phyloP scores from a whole-genome alignment of 2,797 vertebrate species.

The Echiichthys vipera region DNA sequence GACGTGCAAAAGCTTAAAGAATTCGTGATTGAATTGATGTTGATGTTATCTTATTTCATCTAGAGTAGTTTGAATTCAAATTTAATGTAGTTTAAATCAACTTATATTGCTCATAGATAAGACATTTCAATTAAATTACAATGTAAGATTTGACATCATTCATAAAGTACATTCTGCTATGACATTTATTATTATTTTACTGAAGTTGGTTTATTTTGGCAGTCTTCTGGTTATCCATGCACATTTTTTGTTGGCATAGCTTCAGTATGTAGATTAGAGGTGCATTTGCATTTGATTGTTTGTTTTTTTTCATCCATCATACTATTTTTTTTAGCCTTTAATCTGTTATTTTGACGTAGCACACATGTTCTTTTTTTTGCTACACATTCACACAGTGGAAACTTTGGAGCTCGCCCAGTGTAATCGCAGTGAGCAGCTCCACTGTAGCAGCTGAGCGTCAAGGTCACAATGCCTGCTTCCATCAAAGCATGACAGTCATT shows the following conservation, averaged over 20 bases:
- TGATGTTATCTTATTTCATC: not conserved
- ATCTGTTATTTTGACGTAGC: conserved; percentile 42
- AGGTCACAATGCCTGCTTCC: conserved; percentile 49
- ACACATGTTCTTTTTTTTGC: conserved; percentile 17
- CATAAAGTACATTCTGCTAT: conserved; percentile 1
- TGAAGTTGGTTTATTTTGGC: conserved; percentile 39
- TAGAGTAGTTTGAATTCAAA: not conserved
- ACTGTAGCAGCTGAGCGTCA: conserved; percentile 53
- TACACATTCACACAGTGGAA: conserved; percentile 42
- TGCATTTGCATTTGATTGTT: conserved; percentile 47
- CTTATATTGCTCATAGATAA: not conserved
- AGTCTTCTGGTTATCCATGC: conserved; percentile 13
- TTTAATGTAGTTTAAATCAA: not conserved
- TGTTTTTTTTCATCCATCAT: conserved; percentile 30
- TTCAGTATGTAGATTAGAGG: conserved; percentile 47
- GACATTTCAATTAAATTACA: not conserved
- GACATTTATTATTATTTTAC: conserved; percentile 8
- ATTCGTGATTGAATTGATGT: no score
- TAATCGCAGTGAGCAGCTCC: conserved; percentile 54
- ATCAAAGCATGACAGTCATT: conserved; percentile 20
- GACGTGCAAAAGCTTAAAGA: no score
- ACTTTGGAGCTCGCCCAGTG: conserved; percentile 59
- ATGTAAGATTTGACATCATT: not conserved
- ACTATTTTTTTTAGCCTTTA: conserved; percentile 26
- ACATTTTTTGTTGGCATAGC: conserved; percentile 25